Conservation (phyloP, 2,888 invertebrate genomes). For the Diarsia brunnea region DNA sequence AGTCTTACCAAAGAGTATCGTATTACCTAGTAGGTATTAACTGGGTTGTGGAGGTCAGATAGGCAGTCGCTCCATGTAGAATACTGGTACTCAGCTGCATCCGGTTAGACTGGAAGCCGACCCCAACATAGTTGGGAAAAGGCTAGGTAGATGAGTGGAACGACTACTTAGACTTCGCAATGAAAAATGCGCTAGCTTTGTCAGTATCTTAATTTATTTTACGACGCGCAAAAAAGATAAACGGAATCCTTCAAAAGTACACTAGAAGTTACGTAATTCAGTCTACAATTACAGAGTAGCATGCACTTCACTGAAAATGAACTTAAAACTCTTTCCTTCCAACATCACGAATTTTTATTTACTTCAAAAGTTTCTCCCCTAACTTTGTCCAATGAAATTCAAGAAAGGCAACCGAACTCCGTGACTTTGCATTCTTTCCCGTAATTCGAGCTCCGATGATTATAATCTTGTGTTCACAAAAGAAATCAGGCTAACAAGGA, state of each 20-base stretch:
- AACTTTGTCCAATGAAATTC: slow-evolving; percentile 34
- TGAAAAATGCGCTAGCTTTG: background rate
- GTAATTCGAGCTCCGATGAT: slow-evolving; percentile 57
- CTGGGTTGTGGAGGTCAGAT: too few relatives aligned
- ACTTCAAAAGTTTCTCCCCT: slow-evolving; percentile 15
- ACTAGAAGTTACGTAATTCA: background rate
- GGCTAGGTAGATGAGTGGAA: too few relatives aligned
- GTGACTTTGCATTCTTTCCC: slow-evolving; percentile 58
- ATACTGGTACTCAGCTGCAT: too few relatives aligned
- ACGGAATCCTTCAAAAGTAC: background rate
- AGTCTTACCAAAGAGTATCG: too few relatives aligned
- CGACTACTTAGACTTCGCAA: too few relatives aligned
- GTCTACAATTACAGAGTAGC: slow-evolving; percentile 7
- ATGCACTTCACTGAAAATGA: slow-evolving; percentile 22
- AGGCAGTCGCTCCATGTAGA: too few relatives aligned
- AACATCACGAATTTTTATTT: slow-evolving; percentile 30
- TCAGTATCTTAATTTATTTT: background rate
- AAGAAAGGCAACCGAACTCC: slow-evolving; percentile 29
- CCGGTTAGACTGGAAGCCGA: too few relatives aligned
- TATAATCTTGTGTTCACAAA: slow-evolving; percentile 58
- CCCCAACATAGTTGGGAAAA: too few relatives aligned
- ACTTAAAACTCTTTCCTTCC: slow-evolving; percentile 29
- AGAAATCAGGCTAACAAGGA: slow-evolving; percentile 52
- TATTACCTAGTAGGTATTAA: too few relatives aligned
- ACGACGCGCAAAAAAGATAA: background rate